phyloP scores from a whole-genome alignment of 2,797 vertebrate species.

The Myripristis jacobus region DNA sequence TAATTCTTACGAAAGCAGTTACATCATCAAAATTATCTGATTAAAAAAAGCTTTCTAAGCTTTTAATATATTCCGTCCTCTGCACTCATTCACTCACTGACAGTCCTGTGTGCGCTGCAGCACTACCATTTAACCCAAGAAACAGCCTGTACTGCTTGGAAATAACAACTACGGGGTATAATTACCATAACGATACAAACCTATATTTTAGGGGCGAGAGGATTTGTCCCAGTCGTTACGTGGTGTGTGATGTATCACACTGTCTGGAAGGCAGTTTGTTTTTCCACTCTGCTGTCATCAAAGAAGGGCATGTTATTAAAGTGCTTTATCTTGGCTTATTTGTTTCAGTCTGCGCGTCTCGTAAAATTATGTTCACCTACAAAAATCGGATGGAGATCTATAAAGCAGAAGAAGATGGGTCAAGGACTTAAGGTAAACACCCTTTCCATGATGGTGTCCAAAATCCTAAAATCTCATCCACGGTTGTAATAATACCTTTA shows the following conservation, averaged over 20 bases:
- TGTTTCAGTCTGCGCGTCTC: constrained; percentile 9
- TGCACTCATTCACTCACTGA: constrained; percentile 14
- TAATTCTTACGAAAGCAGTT: no score
- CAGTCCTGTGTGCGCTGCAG: constrained; percentile 18
- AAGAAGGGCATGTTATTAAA: background rate
- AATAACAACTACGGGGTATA: constrained; percentile 55
- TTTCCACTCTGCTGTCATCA: constrained; percentile 4
- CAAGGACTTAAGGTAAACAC: no score
- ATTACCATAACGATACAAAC: constrained; percentile 64
- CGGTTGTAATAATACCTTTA: background rate
- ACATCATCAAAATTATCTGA: no score
- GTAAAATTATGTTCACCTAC: background rate
- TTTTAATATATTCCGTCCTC: constrained; percentile 10
- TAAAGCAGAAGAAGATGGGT: no score
- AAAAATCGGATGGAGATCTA: no score
- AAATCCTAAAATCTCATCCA: background rate
- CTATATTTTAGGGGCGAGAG: constrained; percentile 61
- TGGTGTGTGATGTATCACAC: constrained; percentile 37
- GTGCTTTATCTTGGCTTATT: background rate
- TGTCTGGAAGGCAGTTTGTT: background rate
- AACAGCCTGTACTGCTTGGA: constrained; percentile 32
- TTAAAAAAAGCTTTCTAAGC: background rate
- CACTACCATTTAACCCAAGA: constrained; percentile 50
- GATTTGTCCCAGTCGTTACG: constrained; percentile 57
- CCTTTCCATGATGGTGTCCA: no score